Evolutionary conservation across 30 jellyfish, hydroid and myxozoan genomes (phyloP).

Genomic region (Sanderia malayensis): DNA sequence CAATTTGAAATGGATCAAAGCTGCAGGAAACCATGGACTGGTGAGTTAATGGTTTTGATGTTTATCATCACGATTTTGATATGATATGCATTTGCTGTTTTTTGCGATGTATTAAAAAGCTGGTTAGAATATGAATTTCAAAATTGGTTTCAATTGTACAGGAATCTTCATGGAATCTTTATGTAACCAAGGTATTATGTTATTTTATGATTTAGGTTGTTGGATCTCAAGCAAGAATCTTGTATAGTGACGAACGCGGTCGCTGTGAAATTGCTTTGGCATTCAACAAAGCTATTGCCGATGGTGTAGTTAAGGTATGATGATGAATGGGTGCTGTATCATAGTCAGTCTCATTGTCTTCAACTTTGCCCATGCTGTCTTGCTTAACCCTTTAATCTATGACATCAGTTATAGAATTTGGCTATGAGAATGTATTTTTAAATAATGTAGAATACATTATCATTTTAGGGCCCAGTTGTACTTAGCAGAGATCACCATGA

Average conservation of each 20-base stretch:
- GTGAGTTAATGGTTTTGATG: constrained; percentile 47
- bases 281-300: constrained; percentile 87
- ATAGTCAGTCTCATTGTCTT: not conserved
- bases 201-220: constrained; percentile 98
- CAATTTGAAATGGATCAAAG: constrained; percentile 90
- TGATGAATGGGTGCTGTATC: too few relatives aligned
- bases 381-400: not conserved
- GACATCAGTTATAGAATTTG: too few relatives aligned
- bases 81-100: too few relatives aligned
- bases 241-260: constrained; percentile 87
- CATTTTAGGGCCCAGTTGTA: constrained; percentile 88
- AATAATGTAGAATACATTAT: too few relatives aligned
- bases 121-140: too few relatives aligned
- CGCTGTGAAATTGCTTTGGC: constrained; percentile 83
- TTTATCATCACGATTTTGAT: too few relatives aligned
- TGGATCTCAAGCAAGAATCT: constrained; percentile 97
- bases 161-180: too few relatives aligned
- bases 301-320: constrained; percentile 78
- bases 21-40: constrained; percentile 81
- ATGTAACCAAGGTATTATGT: too few relatives aligned
- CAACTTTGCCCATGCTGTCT: not conserved
- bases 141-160: too few relatives aligned
- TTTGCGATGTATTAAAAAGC: too few relatives aligned
- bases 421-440: too few relatives aligned
- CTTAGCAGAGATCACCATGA: constrained; percentile 99